Evolutionary conservation across 2,888 invertebrate species (phyloP).

Genomic region (Scotopteryx bipunctaria): DNA sequence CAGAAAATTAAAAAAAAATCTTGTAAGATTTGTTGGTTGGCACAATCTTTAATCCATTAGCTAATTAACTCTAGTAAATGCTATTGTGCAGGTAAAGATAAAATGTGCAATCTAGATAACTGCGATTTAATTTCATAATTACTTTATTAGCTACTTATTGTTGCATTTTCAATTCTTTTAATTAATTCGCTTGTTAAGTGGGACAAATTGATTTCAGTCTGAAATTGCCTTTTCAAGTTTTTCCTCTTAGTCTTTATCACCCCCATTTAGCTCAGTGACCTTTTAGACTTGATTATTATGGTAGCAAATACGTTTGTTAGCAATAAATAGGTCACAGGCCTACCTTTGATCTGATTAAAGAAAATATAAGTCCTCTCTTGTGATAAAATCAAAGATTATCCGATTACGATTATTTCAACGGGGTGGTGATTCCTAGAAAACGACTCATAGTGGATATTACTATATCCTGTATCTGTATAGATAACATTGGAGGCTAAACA

Average conservation of each 20-base stretch:
- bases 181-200: conserved; percentile 1
- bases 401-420: no score
- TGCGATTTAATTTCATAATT: conserved; percentile 11
- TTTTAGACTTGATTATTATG: no score
- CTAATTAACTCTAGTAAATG: conserved; percentile 2
- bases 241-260: no score
- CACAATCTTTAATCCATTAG: background rate
- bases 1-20: background rate
- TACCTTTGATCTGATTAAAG: no score
- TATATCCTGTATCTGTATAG: background rate
- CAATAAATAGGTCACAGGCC: no score
- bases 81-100: background rate
- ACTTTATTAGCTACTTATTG: conserved; percentile 18
- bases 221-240: background rate
- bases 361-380: no score
- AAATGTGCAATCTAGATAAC: conserved; percentile 19
- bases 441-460: background rate
- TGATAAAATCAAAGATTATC: no score
- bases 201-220: background rate
- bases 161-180: conserved; percentile 1
- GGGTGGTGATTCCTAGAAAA: background rate
- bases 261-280: no score
- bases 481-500: conserved; percentile 3
- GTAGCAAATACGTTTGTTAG: no score
- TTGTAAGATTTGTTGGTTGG: background rate